phyloP scores from a whole-genome alignment of 2,888 invertebrate species.

The Diarsia rubi region DNA sequence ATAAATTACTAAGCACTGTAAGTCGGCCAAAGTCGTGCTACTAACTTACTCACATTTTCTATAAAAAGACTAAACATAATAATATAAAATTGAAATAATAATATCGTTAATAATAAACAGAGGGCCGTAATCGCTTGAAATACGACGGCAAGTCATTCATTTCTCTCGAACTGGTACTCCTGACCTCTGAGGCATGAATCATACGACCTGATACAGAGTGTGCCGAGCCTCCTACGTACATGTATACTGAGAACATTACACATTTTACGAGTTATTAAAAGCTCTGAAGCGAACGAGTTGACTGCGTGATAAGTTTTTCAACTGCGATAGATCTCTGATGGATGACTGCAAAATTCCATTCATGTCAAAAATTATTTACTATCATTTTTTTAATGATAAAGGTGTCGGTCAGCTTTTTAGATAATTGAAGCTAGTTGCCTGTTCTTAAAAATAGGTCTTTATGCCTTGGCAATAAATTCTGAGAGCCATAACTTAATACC shows the following conservation, averaged over 20 bases:
- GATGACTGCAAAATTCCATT: neutral
- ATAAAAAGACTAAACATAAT: conserved; percentile 47
- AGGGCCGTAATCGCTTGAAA: conserved; percentile 69
- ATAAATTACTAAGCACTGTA: conserved; percentile 19
- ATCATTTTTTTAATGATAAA: neutral
- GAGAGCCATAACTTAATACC: neutral
- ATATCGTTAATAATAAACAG: conserved; percentile 64
- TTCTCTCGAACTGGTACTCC: conserved; percentile 82
- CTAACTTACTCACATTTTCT: conserved; percentile 53
- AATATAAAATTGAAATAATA: conserved; percentile 56
- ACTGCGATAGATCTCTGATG: neutral
- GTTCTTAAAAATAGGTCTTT: neutral
- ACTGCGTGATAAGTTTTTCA: neutral
- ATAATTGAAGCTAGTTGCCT: neutral
- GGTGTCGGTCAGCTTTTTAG: neutral
- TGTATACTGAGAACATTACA: conserved; percentile 38
- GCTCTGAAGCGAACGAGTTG: neutral
- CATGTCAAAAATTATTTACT: neutral
- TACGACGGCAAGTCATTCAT: conserved; percentile 71
- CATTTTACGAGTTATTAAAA: conserved; percentile 19
- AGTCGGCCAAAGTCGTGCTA: conserved; percentile 35
- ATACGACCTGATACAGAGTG: conserved; percentile 77
- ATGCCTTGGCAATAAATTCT: neutral
- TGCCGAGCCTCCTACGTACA: conserved; percentile 64
- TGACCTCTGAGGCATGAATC: conserved; percentile 85